Evolutionary conservation across 2,797 vertebrate species (phyloP).

Genomic region (Gymnoscopelus braueri): DNA sequence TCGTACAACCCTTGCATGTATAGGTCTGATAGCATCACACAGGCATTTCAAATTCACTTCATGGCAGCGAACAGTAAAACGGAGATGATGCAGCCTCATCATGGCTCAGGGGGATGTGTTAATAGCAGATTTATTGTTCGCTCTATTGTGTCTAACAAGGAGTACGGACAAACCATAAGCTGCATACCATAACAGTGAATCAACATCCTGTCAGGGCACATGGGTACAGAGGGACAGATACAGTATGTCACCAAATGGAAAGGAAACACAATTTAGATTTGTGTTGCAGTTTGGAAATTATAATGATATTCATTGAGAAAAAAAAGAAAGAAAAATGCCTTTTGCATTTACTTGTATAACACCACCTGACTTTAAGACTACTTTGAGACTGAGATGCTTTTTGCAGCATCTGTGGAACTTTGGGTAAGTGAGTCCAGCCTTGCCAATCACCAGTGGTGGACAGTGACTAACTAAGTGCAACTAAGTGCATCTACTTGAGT

Average conservation of each 20-base stretch:
- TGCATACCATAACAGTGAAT: slow-evolving; percentile 37
- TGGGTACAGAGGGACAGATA: not conserved
- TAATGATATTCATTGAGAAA: slow-evolving; percentile 26
- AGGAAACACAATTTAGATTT: slow-evolving; percentile 42
- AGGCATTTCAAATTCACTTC: slow-evolving; percentile 41
- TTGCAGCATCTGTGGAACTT: no score
- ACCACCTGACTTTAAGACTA: no score
- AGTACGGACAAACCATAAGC: slow-evolving; percentile 51
- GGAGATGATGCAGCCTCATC: slow-evolving; percentile 41
- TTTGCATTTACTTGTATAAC: not conserved
- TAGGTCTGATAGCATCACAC: slow-evolving; percentile 50
- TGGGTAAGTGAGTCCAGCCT: no score
- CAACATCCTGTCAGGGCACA: slow-evolving; percentile 35
- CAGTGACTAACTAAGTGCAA: no score
- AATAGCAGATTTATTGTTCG: slow-evolving; percentile 58
- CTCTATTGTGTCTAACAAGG: slow-evolving; percentile 52
- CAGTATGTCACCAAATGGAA: slow-evolving; percentile 25
- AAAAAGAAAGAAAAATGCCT: no score
- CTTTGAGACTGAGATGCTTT: no score
- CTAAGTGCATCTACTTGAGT: no score
- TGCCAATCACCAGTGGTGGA: no score
- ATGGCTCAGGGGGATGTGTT: slow-evolving; percentile 28
- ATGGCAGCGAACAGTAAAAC: slow-evolving; percentile 43
- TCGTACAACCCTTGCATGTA: slow-evolving; percentile 49
- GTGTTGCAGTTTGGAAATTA: slow-evolving; percentile 28